A percentile compares a stretch with the other conserved stretches of the same genome.
These are phyloP conservation scores for Lycophotia porphyrea DNA, from an alignment of 2,888 invertebrate species.

Conservation along the genomic window DNA sequence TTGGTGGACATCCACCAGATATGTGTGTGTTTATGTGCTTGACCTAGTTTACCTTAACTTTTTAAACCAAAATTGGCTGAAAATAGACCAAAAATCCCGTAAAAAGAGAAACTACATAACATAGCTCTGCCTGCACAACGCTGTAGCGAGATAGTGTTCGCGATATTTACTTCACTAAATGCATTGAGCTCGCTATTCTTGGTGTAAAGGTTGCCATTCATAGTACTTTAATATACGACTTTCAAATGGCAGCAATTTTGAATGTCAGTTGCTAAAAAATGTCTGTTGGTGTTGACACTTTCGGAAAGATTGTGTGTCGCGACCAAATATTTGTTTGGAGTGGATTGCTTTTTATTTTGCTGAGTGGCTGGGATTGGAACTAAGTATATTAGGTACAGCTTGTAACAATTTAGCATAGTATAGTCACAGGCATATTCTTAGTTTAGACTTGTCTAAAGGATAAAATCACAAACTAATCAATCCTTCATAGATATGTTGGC, in stretches of 20 bases:
- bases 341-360: background rate
- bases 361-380: background rate
- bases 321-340: constrained; percentile 17
- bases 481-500: no score
- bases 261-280: constrained; percentile 38
- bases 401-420: no score
- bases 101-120: constrained; percentile 29
- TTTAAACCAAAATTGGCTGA: background rate
- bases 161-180: constrained; percentile 64
- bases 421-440: no score
- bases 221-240: constrained; percentile 39
- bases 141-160: constrained; percentile 58
- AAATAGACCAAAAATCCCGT: constrained; percentile 27
- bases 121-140: constrained; percentile 9
- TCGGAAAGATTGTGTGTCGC: constrained; percentile 12
- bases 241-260: constrained; percentile 52
- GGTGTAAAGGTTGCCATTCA: constrained; percentile 53
- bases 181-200: constrained; percentile 55
- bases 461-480: no score
- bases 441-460: no score
- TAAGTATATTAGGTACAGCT: no score
- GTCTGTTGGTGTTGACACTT: constrained; percentile 10
- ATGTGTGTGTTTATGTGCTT: background rate
- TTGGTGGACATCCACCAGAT: background rate
- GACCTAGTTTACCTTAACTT: background rate